Conservation (phyloP, 1,140 invertebrate species). For the roundworm (Caenorhabditis elegans) region DNA sequence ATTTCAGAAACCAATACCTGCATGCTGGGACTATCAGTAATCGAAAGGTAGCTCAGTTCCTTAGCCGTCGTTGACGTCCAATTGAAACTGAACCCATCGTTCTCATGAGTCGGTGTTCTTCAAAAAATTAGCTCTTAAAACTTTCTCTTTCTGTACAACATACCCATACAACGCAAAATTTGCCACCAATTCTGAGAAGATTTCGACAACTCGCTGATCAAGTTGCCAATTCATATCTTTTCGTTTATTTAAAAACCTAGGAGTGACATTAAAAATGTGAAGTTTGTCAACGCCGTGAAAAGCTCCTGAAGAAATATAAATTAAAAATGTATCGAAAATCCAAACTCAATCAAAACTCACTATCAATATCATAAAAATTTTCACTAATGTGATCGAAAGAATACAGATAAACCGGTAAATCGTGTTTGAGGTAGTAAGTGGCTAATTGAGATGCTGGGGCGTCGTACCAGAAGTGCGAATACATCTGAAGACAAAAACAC, state of each 20-base stretch:
- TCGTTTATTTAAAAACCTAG: conserved; percentile 58
- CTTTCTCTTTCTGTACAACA: background rate
- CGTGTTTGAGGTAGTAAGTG: conserved; percentile 58
- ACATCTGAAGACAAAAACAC: conserved; percentile 61
- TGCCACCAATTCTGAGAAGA: conserved; percentile 63
- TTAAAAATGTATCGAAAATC: background rate
- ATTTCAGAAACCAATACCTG: conserved; percentile 46
- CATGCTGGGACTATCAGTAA: conserved; percentile 62
- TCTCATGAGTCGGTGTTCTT: conserved; percentile 62
- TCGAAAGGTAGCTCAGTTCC: conserved; percentile 62
- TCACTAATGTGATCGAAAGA: conserved; percentile 66
- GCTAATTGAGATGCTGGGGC: conserved; percentile 62
- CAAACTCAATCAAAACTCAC: background rate
- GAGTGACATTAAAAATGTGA: conserved; percentile 65
- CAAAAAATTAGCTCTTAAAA: conserved; percentile 14
- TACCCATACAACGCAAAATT: conserved; percentile 60
- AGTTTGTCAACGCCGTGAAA: conserved; percentile 65
- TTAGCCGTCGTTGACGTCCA: conserved; percentile 58
- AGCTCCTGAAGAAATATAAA: conserved; percentile 51
- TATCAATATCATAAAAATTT: conserved; percentile 63
- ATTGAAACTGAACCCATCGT: conserved; percentile 61
- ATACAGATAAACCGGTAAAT: conserved; percentile 63
- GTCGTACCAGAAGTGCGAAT: conserved; percentile 66
- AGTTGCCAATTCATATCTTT: conserved; percentile 65
- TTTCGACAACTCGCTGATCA: conserved; percentile 63